Evolutionary conservation across 2,888 invertebrate species (phyloP).

Genomic region (Antheraea assamensis): DNA sequence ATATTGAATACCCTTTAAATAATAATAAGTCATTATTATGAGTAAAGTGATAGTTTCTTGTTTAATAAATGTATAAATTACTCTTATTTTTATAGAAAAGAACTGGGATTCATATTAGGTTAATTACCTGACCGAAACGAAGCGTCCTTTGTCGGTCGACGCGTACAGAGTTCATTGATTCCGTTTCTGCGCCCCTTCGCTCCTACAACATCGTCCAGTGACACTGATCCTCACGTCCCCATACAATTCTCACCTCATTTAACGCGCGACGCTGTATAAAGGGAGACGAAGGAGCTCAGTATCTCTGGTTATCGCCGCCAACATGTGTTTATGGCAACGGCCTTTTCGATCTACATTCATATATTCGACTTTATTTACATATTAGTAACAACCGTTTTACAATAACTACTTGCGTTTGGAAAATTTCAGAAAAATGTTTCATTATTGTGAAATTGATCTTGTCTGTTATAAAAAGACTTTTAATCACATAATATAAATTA

Average conservation of each 20-base stretch:
- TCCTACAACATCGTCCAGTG: slow-evolving; percentile 57
- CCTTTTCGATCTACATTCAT: slow-evolving; percentile 50
- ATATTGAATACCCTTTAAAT: not conserved
- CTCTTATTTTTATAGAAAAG: slow-evolving; percentile 49
- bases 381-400: slow-evolving; percentile 33
- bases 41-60: not conserved
- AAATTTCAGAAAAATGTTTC: slow-evolving; percentile 53
- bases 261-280: slow-evolving; percentile 26
- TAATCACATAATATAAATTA: slow-evolving; percentile 27
- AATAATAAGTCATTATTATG: not conserved
- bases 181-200: slow-evolving; percentile 74
- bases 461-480: slow-evolving; percentile 32
- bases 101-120: slow-evolving; percentile 73
- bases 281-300: slow-evolving; percentile 51
- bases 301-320: slow-evolving; percentile 54
- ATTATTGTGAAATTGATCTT: slow-evolving; percentile 35
- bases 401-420: slow-evolving; percentile 30
- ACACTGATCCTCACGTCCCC: slow-evolving; percentile 43
- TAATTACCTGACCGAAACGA: slow-evolving; percentile 76
- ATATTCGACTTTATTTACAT: slow-evolving; percentile 47
- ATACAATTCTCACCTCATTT: slow-evolving; percentile 31
- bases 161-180: slow-evolving; percentile 78
- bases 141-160: slow-evolving; percentile 79
- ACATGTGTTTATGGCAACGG: slow-evolving; percentile 78
- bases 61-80: slow-evolving; percentile 6